These are phyloP conservation scores for Pelmatolapia mariae DNA, from an alignment of 2,113 vertebrate species.

Conservation along the genomic window DNA sequence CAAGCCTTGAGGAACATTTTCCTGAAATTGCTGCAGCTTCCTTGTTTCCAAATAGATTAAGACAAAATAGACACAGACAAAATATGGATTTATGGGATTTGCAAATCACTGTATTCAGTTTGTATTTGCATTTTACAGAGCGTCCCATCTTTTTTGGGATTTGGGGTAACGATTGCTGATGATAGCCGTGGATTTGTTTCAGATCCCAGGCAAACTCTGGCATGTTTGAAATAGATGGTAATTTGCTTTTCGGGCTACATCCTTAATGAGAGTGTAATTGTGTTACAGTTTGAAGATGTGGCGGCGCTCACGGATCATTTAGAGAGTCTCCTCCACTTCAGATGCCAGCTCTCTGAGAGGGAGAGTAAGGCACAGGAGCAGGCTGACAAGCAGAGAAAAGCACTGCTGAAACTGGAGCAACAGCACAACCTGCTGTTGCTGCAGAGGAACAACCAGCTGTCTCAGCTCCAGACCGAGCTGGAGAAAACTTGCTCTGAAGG, in stretches of 20 bases:
- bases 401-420: constrained; percentile 54
- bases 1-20: too few relatives aligned
- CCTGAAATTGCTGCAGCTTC: too few relatives aligned
- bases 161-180: not conserved
- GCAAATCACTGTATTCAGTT: not conserved
- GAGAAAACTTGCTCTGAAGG: not conserved
- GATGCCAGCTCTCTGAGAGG: constrained; percentile 48
- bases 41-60: too few relatives aligned
- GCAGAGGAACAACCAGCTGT: constrained; percentile 47
- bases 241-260: not conserved
- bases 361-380: constrained; percentile 38
- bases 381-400: not conserved
- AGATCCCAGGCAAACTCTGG: not conserved
- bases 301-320: constrained; percentile 20
- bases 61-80: too few relatives aligned
- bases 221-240: not conserved
- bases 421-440: constrained; percentile 52
- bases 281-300: constrained; percentile 76
- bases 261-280: not conserved
- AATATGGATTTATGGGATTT: not conserved
- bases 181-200: not conserved
- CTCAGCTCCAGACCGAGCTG: constrained; percentile 55
- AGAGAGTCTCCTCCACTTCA: not conserved
- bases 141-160: not conserved
- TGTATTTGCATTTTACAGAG: not conserved